Conservation (phyloP, 2,797 vertebrate genomes). For the Busarellus nigricollis region DNA sequence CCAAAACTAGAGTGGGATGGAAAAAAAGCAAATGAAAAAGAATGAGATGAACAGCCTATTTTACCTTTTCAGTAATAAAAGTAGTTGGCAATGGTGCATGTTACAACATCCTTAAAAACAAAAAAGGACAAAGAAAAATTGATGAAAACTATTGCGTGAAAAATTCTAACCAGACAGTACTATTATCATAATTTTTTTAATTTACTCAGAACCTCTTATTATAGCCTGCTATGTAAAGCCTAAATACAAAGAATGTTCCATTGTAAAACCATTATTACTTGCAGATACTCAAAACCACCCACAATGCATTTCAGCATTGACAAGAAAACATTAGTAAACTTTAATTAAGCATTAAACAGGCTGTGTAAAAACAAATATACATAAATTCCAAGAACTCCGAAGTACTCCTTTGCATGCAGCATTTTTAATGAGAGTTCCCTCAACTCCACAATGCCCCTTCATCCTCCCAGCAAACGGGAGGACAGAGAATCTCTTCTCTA, state of each 20-base stretch:
- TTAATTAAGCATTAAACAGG: background rate
- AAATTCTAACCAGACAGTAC: background rate
- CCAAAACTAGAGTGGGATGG: slow-evolving; percentile 84
- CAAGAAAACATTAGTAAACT: background rate
- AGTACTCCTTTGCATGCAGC: background rate
- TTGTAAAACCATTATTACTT: background rate
- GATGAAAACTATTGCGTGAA: background rate
- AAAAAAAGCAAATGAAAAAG: slow-evolving; percentile 31
- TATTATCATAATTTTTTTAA: background rate
- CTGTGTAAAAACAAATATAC: background rate
- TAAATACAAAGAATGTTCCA: background rate
- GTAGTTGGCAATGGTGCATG: background rate
- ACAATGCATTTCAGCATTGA: background rate
- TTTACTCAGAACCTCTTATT: background rate
- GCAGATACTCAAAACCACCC: background rate
- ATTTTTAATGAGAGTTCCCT: background rate
- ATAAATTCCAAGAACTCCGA: background rate
- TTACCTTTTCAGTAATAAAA: slow-evolving; percentile 35
- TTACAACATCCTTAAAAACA: background rate
- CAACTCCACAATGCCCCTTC: accelerated
- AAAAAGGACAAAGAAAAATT: background rate
- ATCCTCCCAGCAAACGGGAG: background rate
- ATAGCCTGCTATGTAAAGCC: background rate
- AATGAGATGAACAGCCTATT: slow-evolving; percentile 43
- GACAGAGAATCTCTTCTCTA: background rate